phyloP scores from a whole-genome alignment of 2,113 vertebrate species.

The Oxygymnocypris stewartii region DNA sequence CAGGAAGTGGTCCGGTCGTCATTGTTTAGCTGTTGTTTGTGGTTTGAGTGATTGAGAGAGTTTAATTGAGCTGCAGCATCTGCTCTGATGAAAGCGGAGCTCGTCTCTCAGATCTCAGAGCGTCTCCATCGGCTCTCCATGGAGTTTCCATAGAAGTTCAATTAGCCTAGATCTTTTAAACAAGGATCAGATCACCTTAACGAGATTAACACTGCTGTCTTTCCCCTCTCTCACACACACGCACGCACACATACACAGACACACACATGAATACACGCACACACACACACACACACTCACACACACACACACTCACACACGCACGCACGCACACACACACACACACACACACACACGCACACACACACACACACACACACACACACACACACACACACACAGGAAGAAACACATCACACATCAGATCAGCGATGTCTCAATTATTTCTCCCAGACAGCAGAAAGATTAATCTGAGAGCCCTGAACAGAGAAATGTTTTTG shows the following conservation, averaged over 20 bases:
- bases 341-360: no score
- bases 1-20: conserved; percentile 41
- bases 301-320: background rate
- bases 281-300: no score
- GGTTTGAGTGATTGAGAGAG: conserved; percentile 74
- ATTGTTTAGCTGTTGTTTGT: conserved; percentile 45
- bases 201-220: background rate
- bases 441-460: background rate
- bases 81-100: conserved; percentile 63
- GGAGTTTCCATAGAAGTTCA: conserved; percentile 53
- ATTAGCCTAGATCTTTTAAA: conserved; percentile 56
- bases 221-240: background rate
- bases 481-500: background rate
- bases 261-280: no score
- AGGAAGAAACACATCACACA: background rate
- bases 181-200: conserved; percentile 50
- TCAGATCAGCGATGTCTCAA: background rate
- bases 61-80: conserved; percentile 81
- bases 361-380: no score
- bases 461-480: background rate
- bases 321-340: background rate
- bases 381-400: no score
- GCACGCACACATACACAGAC: background rate
- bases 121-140: conserved; percentile 35
- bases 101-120: background rate